Percentiles rank a stretch among this genome's conserved stretches.
Conservation (phyloP, 2,888 invertebrate species). For the Candidula unifasciata region DNA sequence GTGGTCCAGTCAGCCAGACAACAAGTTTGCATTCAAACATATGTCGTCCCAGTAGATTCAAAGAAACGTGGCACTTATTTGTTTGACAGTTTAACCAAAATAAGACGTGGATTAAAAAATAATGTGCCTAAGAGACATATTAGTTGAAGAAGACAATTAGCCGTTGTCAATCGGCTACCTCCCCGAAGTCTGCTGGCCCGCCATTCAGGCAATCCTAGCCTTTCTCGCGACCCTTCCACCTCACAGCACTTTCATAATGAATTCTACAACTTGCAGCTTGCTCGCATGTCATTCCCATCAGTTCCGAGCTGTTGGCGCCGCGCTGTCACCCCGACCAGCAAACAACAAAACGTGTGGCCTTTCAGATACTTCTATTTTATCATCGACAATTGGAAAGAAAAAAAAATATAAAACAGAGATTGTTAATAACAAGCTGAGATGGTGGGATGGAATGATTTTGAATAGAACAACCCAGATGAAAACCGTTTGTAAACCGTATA, state of each 20-base stretch:
- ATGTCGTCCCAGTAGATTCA: too few species aligned
- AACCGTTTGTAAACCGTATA: background rate
- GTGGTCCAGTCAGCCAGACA: too few species aligned
- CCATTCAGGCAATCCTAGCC: too few species aligned
- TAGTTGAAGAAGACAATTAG: background rate
- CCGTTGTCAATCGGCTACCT: background rate
- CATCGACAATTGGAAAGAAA: background rate
- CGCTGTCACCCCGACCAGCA: background rate
- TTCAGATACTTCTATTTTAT: background rate
- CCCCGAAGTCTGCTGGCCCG: background rate
- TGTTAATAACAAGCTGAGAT: background rate
- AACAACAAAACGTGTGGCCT: background rate
- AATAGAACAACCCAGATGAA: constrained; percentile 24
- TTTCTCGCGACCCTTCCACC: background rate
- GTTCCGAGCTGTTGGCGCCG: background rate
- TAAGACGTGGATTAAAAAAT: background rate
- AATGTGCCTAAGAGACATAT: background rate
- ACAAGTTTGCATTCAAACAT: too few species aligned
- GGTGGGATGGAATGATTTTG: background rate
- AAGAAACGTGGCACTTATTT: too few species aligned
- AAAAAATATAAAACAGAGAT: background rate
- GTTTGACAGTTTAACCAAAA: too few species aligned
- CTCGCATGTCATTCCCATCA: constrained; percentile 26
- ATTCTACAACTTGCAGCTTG: background rate
- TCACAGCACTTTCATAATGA: constrained; percentile 6